These are phyloP conservation scores for Speoplatyrhinus poulsoni DNA, from an alignment of 2,113 vertebrate genomes.

Conservation along the genomic window DNA sequence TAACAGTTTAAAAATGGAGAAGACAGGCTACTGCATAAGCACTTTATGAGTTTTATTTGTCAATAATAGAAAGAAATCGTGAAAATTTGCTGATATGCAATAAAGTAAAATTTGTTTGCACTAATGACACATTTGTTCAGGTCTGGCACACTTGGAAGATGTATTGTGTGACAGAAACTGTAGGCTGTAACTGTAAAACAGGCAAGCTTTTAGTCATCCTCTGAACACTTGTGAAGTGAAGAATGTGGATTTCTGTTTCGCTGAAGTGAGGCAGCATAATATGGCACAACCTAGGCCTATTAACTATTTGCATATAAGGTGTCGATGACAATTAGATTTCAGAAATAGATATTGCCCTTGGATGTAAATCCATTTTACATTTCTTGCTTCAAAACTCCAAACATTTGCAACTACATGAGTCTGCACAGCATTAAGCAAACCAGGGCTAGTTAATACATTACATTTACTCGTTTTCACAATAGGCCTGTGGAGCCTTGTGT, in stretches of 20 bases:
- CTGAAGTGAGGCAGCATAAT: conserved; percentile 23
- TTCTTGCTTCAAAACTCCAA: conserved; percentile 26
- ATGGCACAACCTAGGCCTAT: conserved; percentile 25
- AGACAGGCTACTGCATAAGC: conserved; percentile 76
- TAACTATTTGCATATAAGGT: conserved; percentile 23
- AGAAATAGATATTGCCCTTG: conserved; percentile 12
- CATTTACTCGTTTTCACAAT: conserved; percentile 41
- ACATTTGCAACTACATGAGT: conserved; percentile 27
- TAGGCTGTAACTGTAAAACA: conserved; percentile 48
- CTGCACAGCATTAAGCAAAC: conserved; percentile 49
- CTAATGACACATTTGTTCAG: conserved; percentile 58
- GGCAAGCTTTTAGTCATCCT: conserved; percentile 44
- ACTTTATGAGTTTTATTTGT: conserved; percentile 80
- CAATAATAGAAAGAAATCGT: conserved; percentile 54
- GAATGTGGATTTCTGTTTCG: conserved; percentile 45
- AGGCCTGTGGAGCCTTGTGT: conserved; percentile 46
- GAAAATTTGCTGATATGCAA: conserved; percentile 77
- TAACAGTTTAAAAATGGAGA: conserved; percentile 36
- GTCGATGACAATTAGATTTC: conserved; percentile 40
- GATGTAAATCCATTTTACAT: conserved; percentile 22
- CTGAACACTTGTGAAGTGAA: conserved; percentile 39
- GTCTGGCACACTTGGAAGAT: conserved; percentile 36
- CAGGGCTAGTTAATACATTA: conserved; percentile 59
- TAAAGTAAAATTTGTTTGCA: conserved; percentile 71
- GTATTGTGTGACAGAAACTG: conserved; percentile 63